Evolutionary conservation across 1,140 invertebrate genomes (phyloP), one percentile per base, ranked within the genome.

Genomic region (Ectropis grisescens): DNA sequence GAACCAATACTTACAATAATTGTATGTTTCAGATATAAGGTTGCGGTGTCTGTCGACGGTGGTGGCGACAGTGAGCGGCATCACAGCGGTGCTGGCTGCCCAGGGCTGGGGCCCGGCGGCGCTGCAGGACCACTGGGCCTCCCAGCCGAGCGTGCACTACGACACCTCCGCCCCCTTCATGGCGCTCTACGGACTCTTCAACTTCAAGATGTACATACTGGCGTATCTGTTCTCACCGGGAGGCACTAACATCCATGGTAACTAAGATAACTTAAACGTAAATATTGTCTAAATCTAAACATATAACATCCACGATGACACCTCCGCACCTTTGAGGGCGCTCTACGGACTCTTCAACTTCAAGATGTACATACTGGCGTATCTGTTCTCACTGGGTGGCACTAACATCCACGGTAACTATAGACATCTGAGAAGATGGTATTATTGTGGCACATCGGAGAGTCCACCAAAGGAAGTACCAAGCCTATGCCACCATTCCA

Each of bases 261-360:
- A 89, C 41, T 88, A 85, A 88, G n/a, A 27, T 22, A n/a, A n/a
- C n/a, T n/a, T n/a, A n/a, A n/a, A n/a, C n/a, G n/a, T n/a, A n/a
- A n/a, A n/a, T n/a, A n/a, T n/a, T n/a, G n/a, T n/a, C n/a, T n/a
- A n/a, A n/a, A n/a, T n/a, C n/a, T n/a, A n/a, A n/a, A n/a, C n/a
- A n/a, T n/a, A n/a, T n/a, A 90, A 89, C 2, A 93, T 92, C 26
- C 92, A 91, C 67, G 95, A 96, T 68, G 88, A 90, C 38, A 97
- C 92, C 41, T 97, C 94, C 1, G 93, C 91, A 1, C 93, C 97
- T 57, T 98, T 97, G 80, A 95, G 98, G 90, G 91, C 94, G 2
- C 91, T 97, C 49, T 98, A 98, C 74, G 94, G 95, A n/a, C 85
- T 98, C 13, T 84, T 97, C 1, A 98, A 98, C 84, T 95, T 97